Evolutionary conservation across 1,140 invertebrate genomes (phyloP).

Genomic region (Eriocheir sinensis): DNA sequence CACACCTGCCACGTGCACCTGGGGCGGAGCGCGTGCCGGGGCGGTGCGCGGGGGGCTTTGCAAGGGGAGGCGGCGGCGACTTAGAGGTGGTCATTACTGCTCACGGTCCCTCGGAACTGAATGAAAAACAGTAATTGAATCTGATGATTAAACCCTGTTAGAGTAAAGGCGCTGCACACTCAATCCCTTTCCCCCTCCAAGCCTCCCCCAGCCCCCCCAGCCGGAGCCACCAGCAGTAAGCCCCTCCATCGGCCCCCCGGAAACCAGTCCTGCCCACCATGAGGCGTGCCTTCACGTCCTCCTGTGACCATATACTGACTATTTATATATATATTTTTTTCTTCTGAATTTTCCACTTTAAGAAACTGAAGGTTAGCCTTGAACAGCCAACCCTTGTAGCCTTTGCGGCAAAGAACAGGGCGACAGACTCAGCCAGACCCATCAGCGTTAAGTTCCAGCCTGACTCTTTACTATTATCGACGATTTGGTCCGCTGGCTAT

Average conservation of each 20-base stretch:
- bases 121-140: constrained; percentile 53
- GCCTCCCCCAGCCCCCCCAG: background rate
- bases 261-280: background rate
- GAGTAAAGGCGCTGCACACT: background rate
- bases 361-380: too few species aligned
- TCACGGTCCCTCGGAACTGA: background rate
- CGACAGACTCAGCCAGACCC: too few species aligned
- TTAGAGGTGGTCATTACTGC: background rate
- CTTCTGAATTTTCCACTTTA: too few species aligned
- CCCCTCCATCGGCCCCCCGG: background rate
- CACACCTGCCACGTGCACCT: constrained; percentile 64
- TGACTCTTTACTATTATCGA: too few species aligned
- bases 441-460: too few species aligned
- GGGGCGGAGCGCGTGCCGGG: constrained; percentile 1
- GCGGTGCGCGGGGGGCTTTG: background rate
- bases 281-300: too few species aligned
- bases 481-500: too few species aligned
- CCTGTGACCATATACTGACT: too few species aligned
- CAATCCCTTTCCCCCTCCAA: background rate
- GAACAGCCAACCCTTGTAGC: too few species aligned
- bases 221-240: background rate
- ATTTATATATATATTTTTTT: too few species aligned
- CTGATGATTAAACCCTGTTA: background rate
- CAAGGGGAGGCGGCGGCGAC: background rate
- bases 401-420: too few species aligned